Evolutionary conservation across 53 echinoderm and acorn worm species (phyloP), one percentile per base, ranked within the genome.

Genomic region (Echinarachnius parma): DNA sequence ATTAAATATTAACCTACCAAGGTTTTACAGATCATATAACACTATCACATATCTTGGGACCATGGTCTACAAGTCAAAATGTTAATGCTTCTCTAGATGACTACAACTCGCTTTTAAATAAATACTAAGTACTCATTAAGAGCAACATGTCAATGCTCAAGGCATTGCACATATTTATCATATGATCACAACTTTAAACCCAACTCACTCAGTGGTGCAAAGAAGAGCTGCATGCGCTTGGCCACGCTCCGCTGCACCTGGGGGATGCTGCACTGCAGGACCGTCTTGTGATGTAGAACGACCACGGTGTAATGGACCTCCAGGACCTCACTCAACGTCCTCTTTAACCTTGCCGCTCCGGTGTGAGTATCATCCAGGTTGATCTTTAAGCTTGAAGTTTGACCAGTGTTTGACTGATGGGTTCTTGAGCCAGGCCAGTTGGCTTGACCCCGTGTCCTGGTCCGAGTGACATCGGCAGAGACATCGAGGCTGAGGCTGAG

Each of bases 301-400:
- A 95, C 64, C n/a, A 95, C 79, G 9, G 87, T 84, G 57, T 95
- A 95, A 34, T 85, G 80, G 5, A 94, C 48, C 69, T 94, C 96
- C 9, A 91, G 77, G 3, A 62, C 28, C 22, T 86, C 71, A 42
- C 50, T 66, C 29, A 46, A n/a, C 13, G 52, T 50, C 48, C 28
- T 31, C 0, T 48, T 1, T 27, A 23, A 11, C 15, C 23, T 27
- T 14, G 4, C 18, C 0, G 39, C 45, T 15, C 22, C 34, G 16
- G 16, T 27, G 7, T 21, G 13, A 18, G 30, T 7, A 25, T 36
- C 39, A 16, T n/a, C 45, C n/a, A 65, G 15, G 16, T 28, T 65
- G 28, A 45, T 27, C n/a, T n/a, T n/a, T n/a, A n/a, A n/a, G n/a
- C n/a, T n/a, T n/a, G n/a, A n/a, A n/a, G n/a, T n/a, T n/a, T n/a